Evolutionary conservation across 2,888 invertebrate species (phyloP).

Genomic region (Pollenia labialis): DNA sequence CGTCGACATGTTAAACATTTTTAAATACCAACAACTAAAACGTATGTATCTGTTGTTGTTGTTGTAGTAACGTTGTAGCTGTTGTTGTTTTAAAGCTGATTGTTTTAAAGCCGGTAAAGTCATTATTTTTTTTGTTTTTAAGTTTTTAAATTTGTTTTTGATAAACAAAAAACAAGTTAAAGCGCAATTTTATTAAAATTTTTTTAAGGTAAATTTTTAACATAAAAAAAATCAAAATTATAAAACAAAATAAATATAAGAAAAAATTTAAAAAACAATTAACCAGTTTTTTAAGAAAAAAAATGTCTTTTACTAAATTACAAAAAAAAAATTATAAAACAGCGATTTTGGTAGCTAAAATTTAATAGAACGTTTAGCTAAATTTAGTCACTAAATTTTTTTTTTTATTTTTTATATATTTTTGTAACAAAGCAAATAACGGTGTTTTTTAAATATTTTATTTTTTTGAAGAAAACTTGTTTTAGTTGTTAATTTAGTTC

Average conservation of each 20-base stretch:
- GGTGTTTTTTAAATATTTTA: not conserved
- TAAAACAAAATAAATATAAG: not conserved
- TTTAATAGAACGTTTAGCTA: not conserved
- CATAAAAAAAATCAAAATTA: constrained; percentile 22
- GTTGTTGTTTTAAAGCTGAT: constrained; percentile 33
- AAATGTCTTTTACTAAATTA: constrained; percentile 23
- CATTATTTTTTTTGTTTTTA: constrained; percentile 45
- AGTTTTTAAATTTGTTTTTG: constrained; percentile 41
- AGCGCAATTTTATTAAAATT: constrained; percentile 24
- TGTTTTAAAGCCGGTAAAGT: constrained; percentile 64
- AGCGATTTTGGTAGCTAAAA: not conserved
- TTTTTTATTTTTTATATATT: not conserved
- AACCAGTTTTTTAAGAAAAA: constrained; percentile 55
- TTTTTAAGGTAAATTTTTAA: constrained; percentile 3
- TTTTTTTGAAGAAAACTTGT: too few relatives aligned
- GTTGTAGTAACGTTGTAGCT: constrained; percentile 26
- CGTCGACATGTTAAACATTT: constrained; percentile 51
- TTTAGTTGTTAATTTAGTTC: not conserved
- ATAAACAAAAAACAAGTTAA: constrained; percentile 62
- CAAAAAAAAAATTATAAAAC: not conserved
- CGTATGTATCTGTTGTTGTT: constrained; percentile 28
- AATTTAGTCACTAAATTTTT: not conserved
- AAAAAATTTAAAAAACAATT: constrained; percentile 31
- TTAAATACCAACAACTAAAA: constrained; percentile 54
- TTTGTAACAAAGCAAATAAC: not conserved